Evolutionary conservation across 2,113 vertebrate species (phyloP).

Genomic region (Paracanthobrama guichenoti): DNA sequence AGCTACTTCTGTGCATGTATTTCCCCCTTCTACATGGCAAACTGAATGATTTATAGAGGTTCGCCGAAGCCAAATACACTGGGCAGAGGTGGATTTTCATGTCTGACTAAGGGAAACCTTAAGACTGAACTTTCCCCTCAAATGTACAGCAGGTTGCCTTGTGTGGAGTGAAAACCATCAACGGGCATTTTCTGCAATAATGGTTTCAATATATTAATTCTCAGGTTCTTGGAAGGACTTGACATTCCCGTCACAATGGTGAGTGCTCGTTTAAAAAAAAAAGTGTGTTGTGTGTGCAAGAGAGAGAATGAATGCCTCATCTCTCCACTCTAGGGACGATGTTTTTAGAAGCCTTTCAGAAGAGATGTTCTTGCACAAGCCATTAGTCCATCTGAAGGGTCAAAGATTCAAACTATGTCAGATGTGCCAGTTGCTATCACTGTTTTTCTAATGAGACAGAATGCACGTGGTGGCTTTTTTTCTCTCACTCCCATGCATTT

Average conservation of each 20-base stretch:
- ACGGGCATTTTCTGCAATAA: not conserved
- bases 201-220: conserved; percentile 1
- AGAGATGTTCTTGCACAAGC: conserved; percentile 9
- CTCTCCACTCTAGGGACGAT: not conserved
- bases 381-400: conserved; percentile 18
- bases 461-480: not conserved
- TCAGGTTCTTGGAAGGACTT: not conserved
- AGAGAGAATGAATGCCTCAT: not conserved
- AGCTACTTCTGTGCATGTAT: conserved; percentile 7
- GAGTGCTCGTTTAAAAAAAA: not conserved
- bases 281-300: not conserved
- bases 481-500: not conserved
- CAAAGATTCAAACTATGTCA: not conserved
- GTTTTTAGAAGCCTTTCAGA: conserved; percentile 32
- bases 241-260: not conserved
- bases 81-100: conserved; percentile 24
- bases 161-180: not conserved
- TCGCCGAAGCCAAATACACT: not conserved
- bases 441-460: not conserved
- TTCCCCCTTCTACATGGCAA: not conserved
- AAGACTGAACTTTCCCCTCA: not conserved
- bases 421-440: not conserved
- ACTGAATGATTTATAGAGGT: conserved; percentile 33
- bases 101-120: not conserved
- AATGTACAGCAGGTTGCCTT: not conserved